phyloP scores from a whole-genome alignment of 2,888 invertebrate species.

The Acheta domesticus region DNA sequence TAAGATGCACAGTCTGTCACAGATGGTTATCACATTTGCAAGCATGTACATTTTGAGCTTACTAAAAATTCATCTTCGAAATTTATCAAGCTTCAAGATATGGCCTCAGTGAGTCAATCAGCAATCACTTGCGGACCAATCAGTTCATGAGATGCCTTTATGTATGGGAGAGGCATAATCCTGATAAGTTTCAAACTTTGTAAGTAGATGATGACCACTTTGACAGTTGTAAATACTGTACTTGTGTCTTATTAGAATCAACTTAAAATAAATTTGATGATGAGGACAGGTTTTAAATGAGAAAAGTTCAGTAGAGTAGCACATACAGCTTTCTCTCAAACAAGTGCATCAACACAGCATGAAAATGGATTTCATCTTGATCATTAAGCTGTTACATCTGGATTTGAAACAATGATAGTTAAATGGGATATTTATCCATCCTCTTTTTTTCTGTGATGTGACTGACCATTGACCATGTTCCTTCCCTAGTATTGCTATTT shows the following conservation, averaged over 20 bases:
- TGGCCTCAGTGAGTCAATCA: neutral
- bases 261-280: neutral
- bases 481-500: too few species aligned
- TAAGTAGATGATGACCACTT: neutral
- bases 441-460: too few species aligned
- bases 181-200: neutral
- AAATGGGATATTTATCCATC: too few species aligned
- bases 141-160: conserved; percentile 28
- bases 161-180: conserved; percentile 18
- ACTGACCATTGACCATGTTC: too few species aligned
- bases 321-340: neutral
- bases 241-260: neutral
- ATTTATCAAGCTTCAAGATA: neutral
- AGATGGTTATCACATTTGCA: conserved; percentile 8
- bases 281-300: neutral
- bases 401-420: too few species aligned
- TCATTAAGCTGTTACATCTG: too few species aligned
- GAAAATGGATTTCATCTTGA: neutral
- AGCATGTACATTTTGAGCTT: neutral
- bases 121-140: conserved; percentile 27
- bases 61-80: conserved; percentile 19
- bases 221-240: conserved; percentile 18
- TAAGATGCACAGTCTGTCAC: neutral
- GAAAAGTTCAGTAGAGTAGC: neutral
- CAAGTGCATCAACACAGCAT: neutral